These are phyloP conservation scores for Proterorhinus semilunaris DNA, from an alignment of 2,113 vertebrate genomes.

Conservation along the genomic window DNA sequence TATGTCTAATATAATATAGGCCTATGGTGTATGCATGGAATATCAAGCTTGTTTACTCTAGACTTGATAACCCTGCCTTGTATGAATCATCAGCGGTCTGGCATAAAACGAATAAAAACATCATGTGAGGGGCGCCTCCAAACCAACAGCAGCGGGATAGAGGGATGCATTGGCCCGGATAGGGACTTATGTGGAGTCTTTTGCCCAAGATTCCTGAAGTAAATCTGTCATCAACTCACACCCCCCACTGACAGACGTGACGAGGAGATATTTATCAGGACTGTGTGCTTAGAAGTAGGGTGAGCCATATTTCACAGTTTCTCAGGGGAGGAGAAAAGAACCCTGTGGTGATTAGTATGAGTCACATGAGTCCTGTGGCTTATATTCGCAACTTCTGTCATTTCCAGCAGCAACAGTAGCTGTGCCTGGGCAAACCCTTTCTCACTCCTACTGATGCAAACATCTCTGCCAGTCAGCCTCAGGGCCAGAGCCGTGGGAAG, in stretches of 20 bases:
- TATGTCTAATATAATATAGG: not conserved
- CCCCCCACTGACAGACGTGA: conserved; percentile 13
- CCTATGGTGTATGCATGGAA: not conserved
- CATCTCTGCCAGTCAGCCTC: too few relatives aligned
- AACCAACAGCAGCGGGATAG: conserved; percentile 38
- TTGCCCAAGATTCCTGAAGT: conserved; percentile 16
- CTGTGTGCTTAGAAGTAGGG: conserved; percentile 19
- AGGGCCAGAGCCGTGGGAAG: not conserved
- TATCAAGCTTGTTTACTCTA: conserved; percentile 4
- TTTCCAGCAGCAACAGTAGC: not conserved
- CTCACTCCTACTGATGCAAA: too few relatives aligned
- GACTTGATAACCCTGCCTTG: conserved; percentile 12
- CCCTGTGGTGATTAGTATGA: conserved; percentile 15
- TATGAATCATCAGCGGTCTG: conserved; percentile 1
- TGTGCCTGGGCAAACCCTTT: too few relatives aligned
- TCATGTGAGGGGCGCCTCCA: conserved; percentile 20
- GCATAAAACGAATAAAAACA: conserved; percentile 21
- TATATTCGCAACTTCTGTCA: conserved; percentile 24
- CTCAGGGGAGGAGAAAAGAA: conserved; percentile 30
- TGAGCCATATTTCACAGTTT: conserved; percentile 31
- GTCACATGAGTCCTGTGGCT: conserved; percentile 29
- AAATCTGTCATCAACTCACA: conserved; percentile 23
- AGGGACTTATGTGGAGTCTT: conserved; percentile 36
- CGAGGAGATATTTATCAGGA: conserved; percentile 10
- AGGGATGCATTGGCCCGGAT: conserved; percentile 19